Evolutionary conservation across 2,888 invertebrate genomes (phyloP).

Genomic region (Andricus quercusramuli): DNA sequence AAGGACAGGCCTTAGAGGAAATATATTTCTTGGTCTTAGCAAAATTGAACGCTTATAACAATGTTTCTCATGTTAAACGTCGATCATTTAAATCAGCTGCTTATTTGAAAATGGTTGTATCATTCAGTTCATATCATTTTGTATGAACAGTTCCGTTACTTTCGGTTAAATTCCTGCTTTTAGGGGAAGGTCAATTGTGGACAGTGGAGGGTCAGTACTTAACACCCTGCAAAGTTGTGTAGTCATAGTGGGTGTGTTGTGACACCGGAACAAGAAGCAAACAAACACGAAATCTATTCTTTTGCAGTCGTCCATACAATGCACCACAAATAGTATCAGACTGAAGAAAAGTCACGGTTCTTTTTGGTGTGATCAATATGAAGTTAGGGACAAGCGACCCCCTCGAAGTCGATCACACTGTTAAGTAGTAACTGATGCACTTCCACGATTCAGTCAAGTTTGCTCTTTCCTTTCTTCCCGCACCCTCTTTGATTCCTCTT

Average conservation of each 20-base stretch:
- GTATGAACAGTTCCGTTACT: background rate
- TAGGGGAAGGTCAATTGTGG: background rate
- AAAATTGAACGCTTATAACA: too few relatives aligned
- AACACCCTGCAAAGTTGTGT: conserved; percentile 70
- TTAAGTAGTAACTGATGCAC: conserved; percentile 50
- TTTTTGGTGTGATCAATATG: conserved; percentile 57
- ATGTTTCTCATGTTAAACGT: too few relatives aligned
- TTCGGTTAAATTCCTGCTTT: background rate
- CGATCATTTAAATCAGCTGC: too few relatives aligned
- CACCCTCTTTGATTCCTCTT: conserved; percentile 27
- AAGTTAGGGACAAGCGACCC: conserved; percentile 55
- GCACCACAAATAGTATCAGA: conserved; percentile 61
- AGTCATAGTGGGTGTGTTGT: conserved; percentile 71
- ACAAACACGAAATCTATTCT: conserved; percentile 70
- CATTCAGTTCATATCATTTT: background rate
- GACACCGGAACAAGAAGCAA: conserved; percentile 70
- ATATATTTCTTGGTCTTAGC: too few relatives aligned
- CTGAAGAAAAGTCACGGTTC: conserved; percentile 57
- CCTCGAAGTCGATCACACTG: conserved; percentile 64
- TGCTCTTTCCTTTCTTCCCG: conserved; percentile 47
- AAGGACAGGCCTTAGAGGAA: too few relatives aligned
- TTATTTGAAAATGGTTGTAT: background rate
- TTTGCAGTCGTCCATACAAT: conserved; percentile 59
- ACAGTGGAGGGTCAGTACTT: conserved; percentile 60
- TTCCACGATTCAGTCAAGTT: conserved; percentile 56